Evolutionary conservation across 2,888 invertebrate genomes (phyloP).

Genomic region (Trichogramma dendrolimi): DNA sequence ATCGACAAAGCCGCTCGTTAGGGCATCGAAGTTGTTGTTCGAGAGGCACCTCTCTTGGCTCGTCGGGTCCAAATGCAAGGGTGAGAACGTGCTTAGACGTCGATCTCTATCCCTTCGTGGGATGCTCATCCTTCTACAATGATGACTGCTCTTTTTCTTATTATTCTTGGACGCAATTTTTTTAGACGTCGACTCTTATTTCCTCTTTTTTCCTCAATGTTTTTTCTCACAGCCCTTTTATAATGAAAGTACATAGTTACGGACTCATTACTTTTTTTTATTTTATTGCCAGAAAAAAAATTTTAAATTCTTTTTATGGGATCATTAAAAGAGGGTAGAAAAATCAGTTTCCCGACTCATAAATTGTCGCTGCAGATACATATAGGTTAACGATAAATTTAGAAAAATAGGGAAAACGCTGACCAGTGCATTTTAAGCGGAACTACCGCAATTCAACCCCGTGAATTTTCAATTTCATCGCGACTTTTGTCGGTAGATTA

Average conservation of each 20-base stretch:
- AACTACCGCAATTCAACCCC: neutral
- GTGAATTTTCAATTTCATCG: conserved; percentile 29
- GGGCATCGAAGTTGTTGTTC: conserved; percentile 38
- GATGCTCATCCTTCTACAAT: conserved; percentile 1
- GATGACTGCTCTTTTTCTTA: neutral
- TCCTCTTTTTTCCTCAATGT: too few relatives aligned
- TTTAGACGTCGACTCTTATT: too few relatives aligned
- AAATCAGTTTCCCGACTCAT: too few relatives aligned
- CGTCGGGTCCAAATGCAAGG: conserved; percentile 50
- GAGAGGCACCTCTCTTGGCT: conserved; percentile 41
- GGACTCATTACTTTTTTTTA: too few relatives aligned
- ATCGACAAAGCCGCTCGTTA: conserved; percentile 53
- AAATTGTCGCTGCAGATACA: too few relatives aligned
- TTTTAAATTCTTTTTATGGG: too few relatives aligned
- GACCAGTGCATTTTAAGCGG: conserved; percentile 18
- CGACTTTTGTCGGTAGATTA: conserved; percentile 44
- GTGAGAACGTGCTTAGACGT: conserved; percentile 52
- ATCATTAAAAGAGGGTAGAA: too few relatives aligned
- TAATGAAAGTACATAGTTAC: too few relatives aligned
- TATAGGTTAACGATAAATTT: too few relatives aligned
- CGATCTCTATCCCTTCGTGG: conserved; percentile 29
- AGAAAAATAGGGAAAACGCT: conserved; percentile 17
- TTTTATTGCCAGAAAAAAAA: too few relatives aligned
- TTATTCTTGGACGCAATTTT: conserved; percentile 5
- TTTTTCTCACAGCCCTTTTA: too few relatives aligned